A percentile compares a stretch with the other conserved stretches of the same genome.
These are phyloP conservation scores for Hirtodrosophila cameraria DNA, from an alignment of 2,888 invertebrate genomes.

Conservation along the genomic window DNA sequence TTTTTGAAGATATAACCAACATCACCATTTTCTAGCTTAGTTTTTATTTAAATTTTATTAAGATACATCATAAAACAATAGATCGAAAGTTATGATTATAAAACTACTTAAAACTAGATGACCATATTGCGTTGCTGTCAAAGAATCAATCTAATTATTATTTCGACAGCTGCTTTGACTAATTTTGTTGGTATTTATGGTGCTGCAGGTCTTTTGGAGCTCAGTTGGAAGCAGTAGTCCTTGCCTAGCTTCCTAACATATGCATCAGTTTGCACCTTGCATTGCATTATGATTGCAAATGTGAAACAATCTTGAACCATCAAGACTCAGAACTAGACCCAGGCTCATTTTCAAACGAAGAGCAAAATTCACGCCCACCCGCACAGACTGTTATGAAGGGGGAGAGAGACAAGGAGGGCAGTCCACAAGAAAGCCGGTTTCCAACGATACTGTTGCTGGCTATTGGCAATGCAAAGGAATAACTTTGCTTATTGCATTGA, in stretches of 20 bases:
- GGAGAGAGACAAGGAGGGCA: background rate
- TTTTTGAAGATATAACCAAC: no score
- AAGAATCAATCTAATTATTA: background rate
- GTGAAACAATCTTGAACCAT: constrained; percentile 42
- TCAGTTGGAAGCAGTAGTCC: constrained; percentile 26
- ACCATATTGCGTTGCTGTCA: no score
- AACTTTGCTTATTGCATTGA: constrained; percentile 78
- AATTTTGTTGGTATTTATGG: background rate
- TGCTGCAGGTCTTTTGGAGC: constrained; percentile 4
- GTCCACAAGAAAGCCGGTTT: constrained; percentile 37
- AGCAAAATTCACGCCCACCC: background rate
- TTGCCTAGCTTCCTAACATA: background rate
- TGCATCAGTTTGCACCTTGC: constrained; percentile 27
- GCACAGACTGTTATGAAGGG: background rate
- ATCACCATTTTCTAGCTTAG: no score
- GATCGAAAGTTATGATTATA: no score
- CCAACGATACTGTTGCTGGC: constrained; percentile 40
- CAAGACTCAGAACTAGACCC: background rate
- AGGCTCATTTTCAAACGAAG: no score
- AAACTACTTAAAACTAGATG: no score
- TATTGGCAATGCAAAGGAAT: constrained; percentile 62
- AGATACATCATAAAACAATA: no score
- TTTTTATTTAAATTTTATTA: no score
- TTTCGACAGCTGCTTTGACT: background rate
- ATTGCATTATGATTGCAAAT: constrained; percentile 59